Percentiles rank a stretch among this genome's conserved stretches.
Conservation (phyloP, 30 jellyfish, hydroid and myxozoan species). For the Turritopsis dohrnii region DNA sequence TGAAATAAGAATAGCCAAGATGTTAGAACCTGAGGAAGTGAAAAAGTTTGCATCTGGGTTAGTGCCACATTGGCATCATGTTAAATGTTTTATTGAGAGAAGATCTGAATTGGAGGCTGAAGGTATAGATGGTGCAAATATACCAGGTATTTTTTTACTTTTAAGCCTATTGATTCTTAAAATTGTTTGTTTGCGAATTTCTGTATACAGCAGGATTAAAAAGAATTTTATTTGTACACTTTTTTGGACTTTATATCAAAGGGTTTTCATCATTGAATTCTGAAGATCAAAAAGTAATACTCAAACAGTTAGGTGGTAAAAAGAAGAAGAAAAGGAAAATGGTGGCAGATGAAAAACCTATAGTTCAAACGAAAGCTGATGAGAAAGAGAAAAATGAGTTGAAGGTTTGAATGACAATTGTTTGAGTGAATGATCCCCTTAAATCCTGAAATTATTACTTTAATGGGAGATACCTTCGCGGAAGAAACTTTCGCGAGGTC, state of each 20-base stretch:
- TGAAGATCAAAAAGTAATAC: conserved; percentile 28
- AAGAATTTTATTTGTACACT: too few relatives aligned
- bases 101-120: conserved; percentile 43
- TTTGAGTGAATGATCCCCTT: too few relatives aligned
- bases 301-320: conserved; percentile 38
- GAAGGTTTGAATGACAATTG: conserved; percentile 8
- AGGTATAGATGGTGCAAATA: conserved; percentile 24
- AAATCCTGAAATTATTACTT: too few relatives aligned
- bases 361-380: conserved; percentile 1
- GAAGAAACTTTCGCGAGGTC: too few relatives aligned
- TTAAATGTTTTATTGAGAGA: conserved; percentile 56
- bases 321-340: conserved; percentile 22
- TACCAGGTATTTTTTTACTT: conserved; percentile 54
- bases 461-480: too few relatives aligned
- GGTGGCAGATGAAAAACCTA: conserved; percentile 28
- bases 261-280: conserved; percentile 38
- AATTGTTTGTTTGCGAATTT: too few relatives aligned
- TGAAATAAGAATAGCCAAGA: conserved; percentile 52
- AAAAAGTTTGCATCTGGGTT: conserved; percentile 34
- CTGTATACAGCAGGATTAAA: too few relatives aligned
- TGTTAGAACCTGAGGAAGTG: conserved; percentile 55
- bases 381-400: conserved; percentile 1
- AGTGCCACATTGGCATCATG: conserved; percentile 89
- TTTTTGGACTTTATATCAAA: too few relatives aligned
- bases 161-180: too few relatives aligned